Conservation (phyloP, 2,113 vertebrate species). For the Austrofundulus limnaeus region DNA sequence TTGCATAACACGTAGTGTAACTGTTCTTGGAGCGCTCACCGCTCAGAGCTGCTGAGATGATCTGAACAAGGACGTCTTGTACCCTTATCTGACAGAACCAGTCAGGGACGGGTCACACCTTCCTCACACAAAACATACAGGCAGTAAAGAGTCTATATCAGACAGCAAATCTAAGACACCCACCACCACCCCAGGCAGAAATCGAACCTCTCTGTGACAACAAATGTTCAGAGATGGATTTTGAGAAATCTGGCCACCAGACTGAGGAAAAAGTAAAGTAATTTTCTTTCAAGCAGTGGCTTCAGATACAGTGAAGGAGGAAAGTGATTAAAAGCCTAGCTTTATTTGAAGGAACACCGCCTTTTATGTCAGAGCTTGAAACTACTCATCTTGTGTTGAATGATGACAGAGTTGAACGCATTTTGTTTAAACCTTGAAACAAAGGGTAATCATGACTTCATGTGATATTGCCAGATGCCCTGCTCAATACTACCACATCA, state of each 20-base stretch:
- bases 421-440: too few species aligned
- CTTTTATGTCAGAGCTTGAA: too few species aligned
- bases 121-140: constrained; percentile 44
- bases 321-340: background rate
- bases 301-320: constrained; percentile 12
- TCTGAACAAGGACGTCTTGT: constrained; percentile 34
- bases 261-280: constrained; percentile 13
- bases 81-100: constrained; percentile 54
- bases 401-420: too few species aligned
- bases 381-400: too few species aligned
- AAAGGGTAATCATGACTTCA: too few species aligned
- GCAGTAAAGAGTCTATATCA: constrained; percentile 61
- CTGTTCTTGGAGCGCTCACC: constrained; percentile 19
- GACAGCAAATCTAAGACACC: constrained; percentile 5
- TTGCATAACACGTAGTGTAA: constrained; percentile 4
- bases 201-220: constrained; percentile 22
- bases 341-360: too few species aligned
- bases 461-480: too few species aligned
- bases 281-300: constrained; percentile 9
- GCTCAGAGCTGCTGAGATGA: constrained; percentile 26
- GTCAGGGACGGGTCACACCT: constrained; percentile 42
- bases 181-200: constrained; percentile 1
- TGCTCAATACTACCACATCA: too few species aligned
- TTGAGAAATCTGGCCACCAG: constrained; percentile 20
- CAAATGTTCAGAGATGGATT: constrained; percentile 14